Percentiles rank a stretch among this genome's conserved stretches.
These are phyloP conservation scores for Leptinotarsa texana DNA, from an alignment of 1,140 invertebrate genomes.

Conservation along the genomic window DNA sequence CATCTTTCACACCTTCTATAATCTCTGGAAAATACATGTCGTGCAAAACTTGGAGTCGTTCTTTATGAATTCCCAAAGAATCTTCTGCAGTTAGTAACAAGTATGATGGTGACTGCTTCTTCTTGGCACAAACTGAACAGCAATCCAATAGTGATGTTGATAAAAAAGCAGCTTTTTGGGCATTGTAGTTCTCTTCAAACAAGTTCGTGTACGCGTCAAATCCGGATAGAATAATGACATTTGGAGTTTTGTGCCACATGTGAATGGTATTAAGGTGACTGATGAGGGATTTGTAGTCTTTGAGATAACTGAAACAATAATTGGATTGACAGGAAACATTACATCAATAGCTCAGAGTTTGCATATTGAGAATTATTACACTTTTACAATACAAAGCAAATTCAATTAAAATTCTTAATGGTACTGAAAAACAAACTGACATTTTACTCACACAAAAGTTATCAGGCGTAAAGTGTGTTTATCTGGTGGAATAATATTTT, in stretches of 20 bases:
- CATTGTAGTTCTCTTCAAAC: conserved; percentile 26
- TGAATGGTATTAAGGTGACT: conserved; percentile 45
- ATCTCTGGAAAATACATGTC: conserved; percentile 44
- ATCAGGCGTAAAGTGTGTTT: conserved; percentile 45
- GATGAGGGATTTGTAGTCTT: conserved; percentile 39
- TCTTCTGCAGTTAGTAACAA: conserved; percentile 14
- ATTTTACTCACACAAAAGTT: conserved; percentile 46
- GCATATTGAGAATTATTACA: not conserved
- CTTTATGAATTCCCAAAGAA: conserved; percentile 7
- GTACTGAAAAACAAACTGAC: not conserved
- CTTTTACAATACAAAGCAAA: not conserved
- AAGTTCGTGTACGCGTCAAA: conserved; percentile 42
- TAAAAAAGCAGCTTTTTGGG: conserved; percentile 33
- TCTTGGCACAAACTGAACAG: conserved; percentile 28
- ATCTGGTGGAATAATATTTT: conserved; percentile 38
- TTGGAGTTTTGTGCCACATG: conserved; percentile 43
- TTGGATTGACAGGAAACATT: conserved; percentile 4
- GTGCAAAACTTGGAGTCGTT: conserved; percentile 36
- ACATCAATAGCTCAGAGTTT: not conserved
- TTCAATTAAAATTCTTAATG: not conserved
- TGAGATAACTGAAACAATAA: conserved; percentile 44
- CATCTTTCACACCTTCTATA: conserved; percentile 20
- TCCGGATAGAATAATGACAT: conserved; percentile 39
- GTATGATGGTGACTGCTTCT: conserved; percentile 23
- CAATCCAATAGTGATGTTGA: conserved; percentile 37